phyloP scores from a whole-genome alignment of 1,140 invertebrate species.

The Pseudachorutes palmiensis region DNA sequence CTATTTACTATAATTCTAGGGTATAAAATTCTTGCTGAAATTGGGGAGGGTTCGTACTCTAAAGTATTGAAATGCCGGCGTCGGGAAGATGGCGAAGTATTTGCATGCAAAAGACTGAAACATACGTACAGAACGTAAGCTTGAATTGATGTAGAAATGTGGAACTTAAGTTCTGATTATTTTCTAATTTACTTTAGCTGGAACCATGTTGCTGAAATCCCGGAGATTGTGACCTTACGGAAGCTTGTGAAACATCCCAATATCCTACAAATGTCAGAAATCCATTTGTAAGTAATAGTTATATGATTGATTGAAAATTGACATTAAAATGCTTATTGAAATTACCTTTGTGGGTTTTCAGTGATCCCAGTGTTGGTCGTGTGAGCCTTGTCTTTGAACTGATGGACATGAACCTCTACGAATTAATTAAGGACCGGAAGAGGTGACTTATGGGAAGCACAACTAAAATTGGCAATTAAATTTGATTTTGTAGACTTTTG shows the following conservation, averaged over 20 bases:
- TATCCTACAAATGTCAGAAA: conserved; percentile 54
- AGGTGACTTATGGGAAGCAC: conserved; percentile 38
- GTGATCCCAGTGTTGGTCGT: conserved; percentile 47
- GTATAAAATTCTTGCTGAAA: conserved; percentile 55
- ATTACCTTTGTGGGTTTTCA: conserved; percentile 46
- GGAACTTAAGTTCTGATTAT: no score
- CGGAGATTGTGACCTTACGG: conserved; percentile 54
- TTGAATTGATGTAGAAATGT: no score
- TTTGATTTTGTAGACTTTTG: conserved; percentile 17
- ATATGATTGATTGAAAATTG: no score
- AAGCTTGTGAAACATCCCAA: conserved; percentile 53
- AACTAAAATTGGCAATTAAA: neutral
- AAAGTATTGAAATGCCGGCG: conserved; percentile 60
- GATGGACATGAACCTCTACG: conserved; percentile 63
- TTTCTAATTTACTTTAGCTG: no score
- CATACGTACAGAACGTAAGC: conserved; percentile 55
- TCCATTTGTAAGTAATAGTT: conserved; percentile 54
- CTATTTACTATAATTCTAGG: conserved; percentile 41
- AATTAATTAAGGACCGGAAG: conserved; percentile 50
- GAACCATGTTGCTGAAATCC: conserved; percentile 50
- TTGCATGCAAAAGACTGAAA: conserved; percentile 58
- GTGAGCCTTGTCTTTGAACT: conserved; percentile 57
- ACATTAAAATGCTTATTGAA: no score
- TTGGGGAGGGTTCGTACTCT: conserved; percentile 58
- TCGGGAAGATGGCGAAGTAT: conserved; percentile 47